These are phyloP conservation scores for Carterocephalus palaemon DNA, from an alignment of 2,888 invertebrate genomes.

Conservation along the genomic window DNA sequence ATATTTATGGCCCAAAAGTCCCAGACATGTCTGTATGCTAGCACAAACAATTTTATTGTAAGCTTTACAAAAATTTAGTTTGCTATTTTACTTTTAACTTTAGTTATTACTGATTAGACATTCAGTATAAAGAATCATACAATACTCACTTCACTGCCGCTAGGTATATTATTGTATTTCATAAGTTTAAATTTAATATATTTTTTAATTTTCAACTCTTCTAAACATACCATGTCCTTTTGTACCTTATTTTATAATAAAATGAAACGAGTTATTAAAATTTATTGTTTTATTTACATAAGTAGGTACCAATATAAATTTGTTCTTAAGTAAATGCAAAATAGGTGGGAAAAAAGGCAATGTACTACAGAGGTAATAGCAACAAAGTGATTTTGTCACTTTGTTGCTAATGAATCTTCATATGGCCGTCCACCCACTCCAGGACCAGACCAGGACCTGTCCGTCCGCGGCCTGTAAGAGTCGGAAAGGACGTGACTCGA, in stretches of 20 bases:
- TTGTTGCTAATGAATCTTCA: no score
- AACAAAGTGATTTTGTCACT: not conserved
- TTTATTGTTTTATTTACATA: not conserved
- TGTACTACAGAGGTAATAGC: not conserved
- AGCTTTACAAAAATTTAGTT: not conserved
- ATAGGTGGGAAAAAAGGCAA: conserved; percentile 6
- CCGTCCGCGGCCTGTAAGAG: no score
- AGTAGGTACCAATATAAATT: conserved; percentile 21
- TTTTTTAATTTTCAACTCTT: conserved; percentile 28
- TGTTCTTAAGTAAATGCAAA: conserved; percentile 10
- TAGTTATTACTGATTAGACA: not conserved
- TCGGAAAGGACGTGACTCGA: no score
- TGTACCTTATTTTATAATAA: conserved; percentile 63
- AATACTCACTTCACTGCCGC: conserved; percentile 36
- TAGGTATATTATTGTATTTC: conserved; percentile 36
- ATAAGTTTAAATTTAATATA: conserved; percentile 12
- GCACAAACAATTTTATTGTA: no score
- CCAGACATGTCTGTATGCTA: no score
- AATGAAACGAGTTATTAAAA: conserved; percentile 38
- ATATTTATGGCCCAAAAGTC: not conserved
- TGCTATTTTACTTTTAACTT: not conserved
- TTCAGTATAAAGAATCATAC: conserved; percentile 24
- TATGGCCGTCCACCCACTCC: no score
- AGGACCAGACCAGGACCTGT: no score
- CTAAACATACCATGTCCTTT: conserved; percentile 49